phyloP scores from a whole-genome alignment of 2,113 vertebrate genomes.

The Callopanchax toddi region DNA sequence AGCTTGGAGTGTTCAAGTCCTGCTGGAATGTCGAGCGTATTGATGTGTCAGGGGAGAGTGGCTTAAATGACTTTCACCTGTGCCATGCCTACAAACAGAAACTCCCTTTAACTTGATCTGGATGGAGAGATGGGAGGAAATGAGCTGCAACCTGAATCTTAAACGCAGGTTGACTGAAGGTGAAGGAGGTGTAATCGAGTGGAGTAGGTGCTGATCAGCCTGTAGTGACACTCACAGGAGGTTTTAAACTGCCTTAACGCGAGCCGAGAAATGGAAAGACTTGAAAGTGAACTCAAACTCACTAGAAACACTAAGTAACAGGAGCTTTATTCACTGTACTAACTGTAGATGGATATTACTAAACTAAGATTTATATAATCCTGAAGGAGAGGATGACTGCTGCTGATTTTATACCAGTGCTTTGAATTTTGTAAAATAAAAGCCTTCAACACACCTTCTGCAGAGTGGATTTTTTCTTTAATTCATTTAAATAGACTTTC shows the following conservation, averaged over 20 bases:
- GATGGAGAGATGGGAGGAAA: neutral
- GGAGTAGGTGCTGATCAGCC: slow-evolving; percentile 14
- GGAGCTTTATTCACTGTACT: slow-evolving; percentile 6
- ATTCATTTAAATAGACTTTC: neutral
- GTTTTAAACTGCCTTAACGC: slow-evolving; percentile 72
- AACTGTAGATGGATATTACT: neutral
- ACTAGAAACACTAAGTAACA: neutral
- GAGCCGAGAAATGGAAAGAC: slow-evolving; percentile 45
- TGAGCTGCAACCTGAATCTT: neutral
- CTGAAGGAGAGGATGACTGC: neutral
- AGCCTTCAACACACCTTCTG: slow-evolving; percentile 22
- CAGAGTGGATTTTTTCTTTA: slow-evolving; percentile 6
- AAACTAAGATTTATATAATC: neutral
- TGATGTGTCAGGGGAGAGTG: slow-evolving; percentile 9
- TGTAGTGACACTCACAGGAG: slow-evolving; percentile 6
- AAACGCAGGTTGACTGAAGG: neutral
- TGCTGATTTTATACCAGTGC: slow-evolving; percentile 53
- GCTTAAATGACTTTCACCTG: slow-evolving; percentile 29
- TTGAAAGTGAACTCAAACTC: slow-evolving; percentile 32
- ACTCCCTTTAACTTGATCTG: slow-evolving; percentile 44
- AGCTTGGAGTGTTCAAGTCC: neutral
- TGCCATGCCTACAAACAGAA: slow-evolving; percentile 57
- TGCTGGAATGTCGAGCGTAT: neutral
- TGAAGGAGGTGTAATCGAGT: neutral
- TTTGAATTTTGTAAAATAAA: slow-evolving; percentile 53